These are phyloP conservation scores for Podarcis muralis DNA, from an alignment of 2,113 vertebrate genomes.

Conservation along the genomic window DNA sequence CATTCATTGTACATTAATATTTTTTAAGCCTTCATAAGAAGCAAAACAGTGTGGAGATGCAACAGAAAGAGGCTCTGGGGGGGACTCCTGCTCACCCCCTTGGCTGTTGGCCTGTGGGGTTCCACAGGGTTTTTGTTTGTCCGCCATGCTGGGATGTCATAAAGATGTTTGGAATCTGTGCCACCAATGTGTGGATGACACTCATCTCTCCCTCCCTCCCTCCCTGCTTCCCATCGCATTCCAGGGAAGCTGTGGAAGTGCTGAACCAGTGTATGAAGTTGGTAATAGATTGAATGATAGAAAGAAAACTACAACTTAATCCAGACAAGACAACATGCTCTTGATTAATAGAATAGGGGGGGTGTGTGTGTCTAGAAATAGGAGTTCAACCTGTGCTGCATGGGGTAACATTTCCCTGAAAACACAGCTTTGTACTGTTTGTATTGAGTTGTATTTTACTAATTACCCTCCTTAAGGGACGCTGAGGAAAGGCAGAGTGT, in stretches of 20 bases:
- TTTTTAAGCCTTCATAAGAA: conserved; percentile 22
- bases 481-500: too few relatives aligned
- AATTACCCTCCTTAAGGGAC: background rate
- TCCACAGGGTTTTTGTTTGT: too few relatives aligned
- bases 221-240: background rate
- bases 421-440: background rate
- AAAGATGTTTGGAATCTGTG: background rate
- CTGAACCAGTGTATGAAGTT: background rate
- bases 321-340: background rate
- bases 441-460: background rate
- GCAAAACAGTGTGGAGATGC: background rate
- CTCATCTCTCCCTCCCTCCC: background rate
- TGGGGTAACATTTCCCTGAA: background rate
- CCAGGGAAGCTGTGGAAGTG: background rate
- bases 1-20: background rate
- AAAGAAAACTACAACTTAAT: background rate
- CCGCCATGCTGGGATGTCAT: background rate
- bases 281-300: background rate
- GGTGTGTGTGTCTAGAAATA: background rate
- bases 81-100: too few relatives aligned
- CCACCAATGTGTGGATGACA: background rate
- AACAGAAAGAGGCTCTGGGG: background rate
- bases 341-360: background rate
- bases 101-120: too few relatives aligned
- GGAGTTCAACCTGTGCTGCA: too few relatives aligned